phyloP scores from a whole-genome alignment of 2,797 vertebrate genomes.

The Crax fasciolata region DNA sequence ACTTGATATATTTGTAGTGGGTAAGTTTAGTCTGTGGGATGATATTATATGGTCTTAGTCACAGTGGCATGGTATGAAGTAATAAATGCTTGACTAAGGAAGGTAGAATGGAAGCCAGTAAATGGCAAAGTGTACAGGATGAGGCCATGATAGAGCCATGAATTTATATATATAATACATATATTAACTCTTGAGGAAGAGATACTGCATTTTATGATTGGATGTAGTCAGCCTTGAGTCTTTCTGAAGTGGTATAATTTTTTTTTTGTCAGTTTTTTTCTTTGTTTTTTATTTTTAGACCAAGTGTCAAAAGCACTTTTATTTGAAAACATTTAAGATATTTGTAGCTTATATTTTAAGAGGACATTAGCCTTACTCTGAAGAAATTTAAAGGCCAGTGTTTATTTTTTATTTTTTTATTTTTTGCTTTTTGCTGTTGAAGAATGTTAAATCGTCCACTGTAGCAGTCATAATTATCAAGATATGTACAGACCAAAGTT shows the following conservation, averaged over 20 bases:
- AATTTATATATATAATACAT: conserved; percentile 82
- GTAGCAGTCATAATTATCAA: conserved; percentile 77
- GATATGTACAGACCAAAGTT: conserved; percentile 84
- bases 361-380: conserved; percentile 78
- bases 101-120: conserved; percentile 61
- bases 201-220: conserved; percentile 81
- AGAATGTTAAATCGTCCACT: conserved; percentile 74
- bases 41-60: conserved; percentile 71
- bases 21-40: conserved; percentile 64
- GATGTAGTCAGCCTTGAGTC: conserved; percentile 77
- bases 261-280: not conserved
- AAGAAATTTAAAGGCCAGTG: conserved; percentile 73
- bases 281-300: conserved; percentile 63
- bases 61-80: conserved; percentile 55
- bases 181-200: conserved; percentile 78
- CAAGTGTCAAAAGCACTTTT: conserved; percentile 82
- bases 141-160: conserved; percentile 72
- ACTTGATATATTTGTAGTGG: conserved; percentile 60
- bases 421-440: conserved; percentile 71
- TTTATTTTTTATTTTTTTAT: conserved; percentile 44
- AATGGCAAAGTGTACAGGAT: conserved; percentile 74
- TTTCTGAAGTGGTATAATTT: conserved; percentile 74
- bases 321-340: conserved; percentile 73
- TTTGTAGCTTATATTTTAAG: conserved; percentile 79
- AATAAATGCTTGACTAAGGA: conserved; percentile 69